Evolutionary conservation across 2,888 invertebrate genomes (phyloP).

Genomic region (Crioceris asparagi): DNA sequence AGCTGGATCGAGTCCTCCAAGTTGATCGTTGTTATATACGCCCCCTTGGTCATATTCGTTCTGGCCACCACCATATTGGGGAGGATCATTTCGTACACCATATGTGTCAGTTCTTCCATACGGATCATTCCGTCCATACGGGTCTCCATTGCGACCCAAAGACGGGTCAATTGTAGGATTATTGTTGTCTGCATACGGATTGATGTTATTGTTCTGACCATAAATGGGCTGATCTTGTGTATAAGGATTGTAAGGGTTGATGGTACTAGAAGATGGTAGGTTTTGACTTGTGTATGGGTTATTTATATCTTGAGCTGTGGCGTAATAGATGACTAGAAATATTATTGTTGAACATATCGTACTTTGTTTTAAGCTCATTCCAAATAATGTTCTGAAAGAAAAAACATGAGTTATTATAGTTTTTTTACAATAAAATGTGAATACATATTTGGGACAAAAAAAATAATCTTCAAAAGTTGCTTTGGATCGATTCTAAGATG

Average conservation of each 20-base stretch:
- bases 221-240: slow-evolving; percentile 12
- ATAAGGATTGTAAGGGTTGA: slow-evolving; percentile 17
- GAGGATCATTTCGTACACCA: neutral
- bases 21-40: slow-evolving; percentile 6
- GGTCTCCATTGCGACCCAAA: slow-evolving; percentile 8
- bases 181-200: no score
- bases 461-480: no score
- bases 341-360: slow-evolving; percentile 5
- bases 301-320: slow-evolving; percentile 24
- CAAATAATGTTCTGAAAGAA: no score
- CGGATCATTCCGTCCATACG: slow-evolving; percentile 5
- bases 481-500: no score
- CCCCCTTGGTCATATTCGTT: slow-evolving; percentile 11
- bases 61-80: slow-evolving; percentile 1
- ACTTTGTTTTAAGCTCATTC: no score
- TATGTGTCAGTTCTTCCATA: neutral
- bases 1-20: slow-evolving; percentile 7
- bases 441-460: no score
- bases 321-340: slow-evolving; percentile 21
- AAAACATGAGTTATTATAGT: no score
- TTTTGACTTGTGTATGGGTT: slow-evolving; percentile 19
- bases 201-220: slow-evolving; percentile 12
- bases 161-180: no score
- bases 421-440: no score
- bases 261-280: slow-evolving; percentile 18